A percentile compares a stretch with the other conserved stretches of the same genome.
phyloP scores from a whole-genome alignment of 2,797 vertebrate species.

The Sarcophilus harrisii region DNA sequence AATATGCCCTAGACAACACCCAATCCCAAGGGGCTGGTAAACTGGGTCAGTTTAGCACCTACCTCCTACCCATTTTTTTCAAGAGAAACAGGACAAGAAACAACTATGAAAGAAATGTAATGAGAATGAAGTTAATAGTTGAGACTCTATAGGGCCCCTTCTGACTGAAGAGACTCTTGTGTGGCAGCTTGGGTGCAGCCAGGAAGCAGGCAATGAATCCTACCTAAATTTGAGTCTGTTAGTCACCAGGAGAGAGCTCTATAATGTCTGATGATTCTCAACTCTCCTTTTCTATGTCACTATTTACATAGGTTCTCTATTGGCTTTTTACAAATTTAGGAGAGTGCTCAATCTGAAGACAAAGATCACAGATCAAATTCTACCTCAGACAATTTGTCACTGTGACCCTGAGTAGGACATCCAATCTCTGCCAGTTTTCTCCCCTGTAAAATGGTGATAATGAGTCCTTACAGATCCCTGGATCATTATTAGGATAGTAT shows the following conservation, averaged over 20 bases:
- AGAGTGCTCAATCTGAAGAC: not conserved
- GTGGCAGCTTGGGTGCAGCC: not conserved
- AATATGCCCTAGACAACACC: not conserved
- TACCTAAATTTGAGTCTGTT: not conserved
- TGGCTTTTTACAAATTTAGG: not conserved
- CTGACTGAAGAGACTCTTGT: not conserved
- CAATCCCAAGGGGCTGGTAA: not conserved
- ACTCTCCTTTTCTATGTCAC: not conserved
- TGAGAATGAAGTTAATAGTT: not conserved
- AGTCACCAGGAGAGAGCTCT: not conserved
- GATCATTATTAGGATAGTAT: not conserved
- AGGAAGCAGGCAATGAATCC: not conserved
- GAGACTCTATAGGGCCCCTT: not conserved
- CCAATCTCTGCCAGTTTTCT: not conserved
- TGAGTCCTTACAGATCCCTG: not conserved
- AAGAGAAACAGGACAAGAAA: not conserved
- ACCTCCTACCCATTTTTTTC: not conserved
- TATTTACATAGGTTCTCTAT: not conserved
- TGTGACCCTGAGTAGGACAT: not conserved
- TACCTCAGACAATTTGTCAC: not conserved
- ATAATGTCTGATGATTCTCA: not conserved
- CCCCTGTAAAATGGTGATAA: not conserved
- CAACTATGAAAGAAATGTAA: not conserved
- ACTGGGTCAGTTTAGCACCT: not conserved
- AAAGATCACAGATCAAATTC: not conserved